Evolutionary conservation across 2,888 invertebrate species (phyloP).

Genomic region (Autographa pulchrina): DNA sequence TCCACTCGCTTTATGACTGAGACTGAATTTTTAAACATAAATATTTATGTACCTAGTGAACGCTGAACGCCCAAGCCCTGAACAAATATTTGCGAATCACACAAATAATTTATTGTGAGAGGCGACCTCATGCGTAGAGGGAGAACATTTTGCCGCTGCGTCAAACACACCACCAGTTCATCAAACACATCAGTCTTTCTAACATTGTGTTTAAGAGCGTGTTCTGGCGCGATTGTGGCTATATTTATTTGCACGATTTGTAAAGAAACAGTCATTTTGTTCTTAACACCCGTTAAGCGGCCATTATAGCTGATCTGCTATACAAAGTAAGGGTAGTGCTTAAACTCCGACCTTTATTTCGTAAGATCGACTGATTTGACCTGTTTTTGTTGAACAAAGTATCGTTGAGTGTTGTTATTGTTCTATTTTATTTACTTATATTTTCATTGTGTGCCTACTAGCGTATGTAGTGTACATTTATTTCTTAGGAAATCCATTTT

Average conservation of each 20-base stretch:
- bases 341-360: neutral
- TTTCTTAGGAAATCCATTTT: too few relatives aligned
- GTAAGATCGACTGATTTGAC: neutral
- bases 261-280: slow-evolving; percentile 41
- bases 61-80: neutral
- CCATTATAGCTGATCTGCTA: slow-evolving; percentile 11
- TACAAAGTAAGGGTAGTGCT: neutral
- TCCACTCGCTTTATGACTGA: neutral
- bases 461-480: too few relatives aligned
- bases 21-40: neutral
- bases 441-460: too few relatives aligned
- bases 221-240: slow-evolving; percentile 16
- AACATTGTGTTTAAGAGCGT: neutral
- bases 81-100: neutral
- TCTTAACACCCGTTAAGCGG: slow-evolving; percentile 29
- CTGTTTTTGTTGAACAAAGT: neutral
- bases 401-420: neutral
- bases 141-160: neutral
- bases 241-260: slow-evolving; percentile 33
- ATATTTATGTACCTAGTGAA: neutral
- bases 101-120: neutral
- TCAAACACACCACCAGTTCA: neutral
- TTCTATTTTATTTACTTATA: neutral
- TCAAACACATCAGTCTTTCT: neutral
- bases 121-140: neutral